A percentile compares a stretch with the other conserved stretches of the same genome.
Evolutionary conservation across 2,888 invertebrate genomes (phyloP).

Genomic region (Ornithoptera priamus): DNA sequence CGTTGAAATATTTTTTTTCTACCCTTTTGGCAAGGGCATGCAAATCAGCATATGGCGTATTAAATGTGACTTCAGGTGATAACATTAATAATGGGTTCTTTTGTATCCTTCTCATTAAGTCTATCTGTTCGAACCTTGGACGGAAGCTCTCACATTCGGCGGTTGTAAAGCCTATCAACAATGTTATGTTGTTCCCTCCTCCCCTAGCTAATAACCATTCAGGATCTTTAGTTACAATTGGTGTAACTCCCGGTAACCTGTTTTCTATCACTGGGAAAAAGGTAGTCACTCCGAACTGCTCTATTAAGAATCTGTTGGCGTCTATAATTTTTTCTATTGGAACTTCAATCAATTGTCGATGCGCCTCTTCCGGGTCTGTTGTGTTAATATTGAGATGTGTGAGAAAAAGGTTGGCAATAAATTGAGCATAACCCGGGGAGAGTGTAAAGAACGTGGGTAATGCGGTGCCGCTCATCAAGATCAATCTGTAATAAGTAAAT

Average conservation of each 20-base stretch:
- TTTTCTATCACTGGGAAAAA: slow-evolving; percentile 65
- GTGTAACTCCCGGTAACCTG: slow-evolving; percentile 50
- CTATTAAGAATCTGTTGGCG: slow-evolving; percentile 50
- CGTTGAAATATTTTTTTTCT: slow-evolving; percentile 50
- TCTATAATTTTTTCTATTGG: slow-evolving; percentile 54
- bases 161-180: slow-evolving; percentile 60
- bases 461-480: slow-evolving; percentile 63
- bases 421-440: slow-evolving; percentile 53
- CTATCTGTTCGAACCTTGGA: slow-evolving; percentile 48
- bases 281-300: slow-evolving; percentile 50
- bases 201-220: slow-evolving; percentile 52
- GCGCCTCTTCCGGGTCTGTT: slow-evolving; percentile 51
- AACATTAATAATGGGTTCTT: slow-evolving; percentile 45
- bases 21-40: slow-evolving; percentile 42
- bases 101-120: slow-evolving; percentile 45
- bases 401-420: slow-evolving; percentile 48
- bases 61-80: slow-evolving; percentile 46
- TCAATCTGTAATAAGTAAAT: slow-evolving; percentile 50
- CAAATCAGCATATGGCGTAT: slow-evolving; percentile 36
- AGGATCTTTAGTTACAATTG: slow-evolving; percentile 61
- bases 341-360: slow-evolving; percentile 49
- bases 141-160: slow-evolving; percentile 63
- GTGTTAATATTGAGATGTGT: slow-evolving; percentile 65
- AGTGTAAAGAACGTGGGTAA: slow-evolving; percentile 52
- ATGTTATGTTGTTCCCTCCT: slow-evolving; percentile 55